Percentiles rank a stretch among this genome's conserved stretches.
phyloP scores from a whole-genome alignment of 2,113 vertebrate species.

The Jacana jacana region DNA sequence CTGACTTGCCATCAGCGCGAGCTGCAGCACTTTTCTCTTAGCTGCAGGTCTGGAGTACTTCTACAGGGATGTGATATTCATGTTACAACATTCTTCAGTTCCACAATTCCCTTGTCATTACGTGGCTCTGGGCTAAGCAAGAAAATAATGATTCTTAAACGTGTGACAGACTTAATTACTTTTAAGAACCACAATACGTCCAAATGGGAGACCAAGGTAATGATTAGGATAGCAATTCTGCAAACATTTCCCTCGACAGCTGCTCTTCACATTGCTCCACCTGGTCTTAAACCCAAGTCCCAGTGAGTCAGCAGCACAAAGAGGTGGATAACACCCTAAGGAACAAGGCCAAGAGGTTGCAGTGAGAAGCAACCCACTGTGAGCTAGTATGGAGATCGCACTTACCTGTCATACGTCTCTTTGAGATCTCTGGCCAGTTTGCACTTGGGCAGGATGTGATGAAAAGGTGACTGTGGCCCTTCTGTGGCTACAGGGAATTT shows the following conservation, averaged over 20 bases:
- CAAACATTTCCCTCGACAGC: not conserved
- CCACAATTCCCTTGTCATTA: not conserved
- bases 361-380: not conserved
- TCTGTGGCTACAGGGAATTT: slow-evolving; percentile 75
- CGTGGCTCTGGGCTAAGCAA: not conserved
- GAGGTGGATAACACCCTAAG: not conserved
- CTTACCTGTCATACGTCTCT: slow-evolving; percentile 93
- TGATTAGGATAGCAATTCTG: not conserved
- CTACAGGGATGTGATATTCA: not conserved
- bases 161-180: not conserved
- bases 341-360: not conserved
- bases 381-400: not conserved
- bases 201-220: not conserved
- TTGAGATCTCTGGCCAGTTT: slow-evolving; percentile 96
- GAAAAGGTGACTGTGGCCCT: slow-evolving; percentile 91
- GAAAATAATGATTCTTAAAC: not conserved
- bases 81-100: not conserved
- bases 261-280: not conserved
- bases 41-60: not conserved
- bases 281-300: not conserved
- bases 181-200: not conserved
- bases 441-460: slow-evolving; percentile 96
- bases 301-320: not conserved
- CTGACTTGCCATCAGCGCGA: not conserved
- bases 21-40: not conserved